phyloP scores from a whole-genome alignment of 2,797 vertebrate genomes.

The Coracias cyanogaster region DNA sequence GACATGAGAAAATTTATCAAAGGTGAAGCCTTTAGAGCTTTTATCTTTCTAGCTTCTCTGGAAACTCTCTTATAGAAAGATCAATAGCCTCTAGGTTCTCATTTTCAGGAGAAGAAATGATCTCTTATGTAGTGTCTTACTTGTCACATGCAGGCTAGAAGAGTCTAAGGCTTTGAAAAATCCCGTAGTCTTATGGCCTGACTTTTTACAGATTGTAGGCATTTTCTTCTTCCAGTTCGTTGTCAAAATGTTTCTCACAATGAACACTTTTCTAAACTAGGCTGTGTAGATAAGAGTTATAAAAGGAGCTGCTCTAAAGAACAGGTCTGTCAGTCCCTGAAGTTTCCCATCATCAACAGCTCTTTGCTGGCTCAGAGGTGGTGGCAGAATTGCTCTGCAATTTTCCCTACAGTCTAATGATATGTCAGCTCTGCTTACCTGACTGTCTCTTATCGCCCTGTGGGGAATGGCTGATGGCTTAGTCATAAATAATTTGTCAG shows the following conservation, averaged over 20 bases:
- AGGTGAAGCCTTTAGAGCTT: neutral
- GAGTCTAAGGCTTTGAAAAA: neutral
- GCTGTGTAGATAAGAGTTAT: neutral
- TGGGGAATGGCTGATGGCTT: accelerated
- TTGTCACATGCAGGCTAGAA: neutral
- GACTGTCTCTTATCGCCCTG: neutral
- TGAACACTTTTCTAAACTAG: neutral
- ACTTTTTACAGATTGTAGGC: neutral
- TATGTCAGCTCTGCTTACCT: neutral
- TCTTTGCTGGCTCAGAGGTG: neutral
- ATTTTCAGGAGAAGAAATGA: neutral
- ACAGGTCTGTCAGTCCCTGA: neutral
- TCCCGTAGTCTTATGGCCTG: neutral
- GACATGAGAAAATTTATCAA: neutral
- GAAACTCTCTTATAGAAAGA: neutral
- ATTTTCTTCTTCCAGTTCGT: neutral
- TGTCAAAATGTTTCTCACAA: neutral
- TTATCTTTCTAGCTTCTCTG: neutral
- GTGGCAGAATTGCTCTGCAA: neutral
- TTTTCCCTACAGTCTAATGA: neutral
- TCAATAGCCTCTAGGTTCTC: neutral
- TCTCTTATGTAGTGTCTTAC: neutral
- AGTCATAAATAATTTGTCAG: neutral
- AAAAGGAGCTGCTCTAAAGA: neutral
- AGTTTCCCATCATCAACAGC: neutral